Evolutionary conservation across 92 coral and sea anemone genomes (phyloP).

Genomic region (Phenganax stokvisi): DNA sequence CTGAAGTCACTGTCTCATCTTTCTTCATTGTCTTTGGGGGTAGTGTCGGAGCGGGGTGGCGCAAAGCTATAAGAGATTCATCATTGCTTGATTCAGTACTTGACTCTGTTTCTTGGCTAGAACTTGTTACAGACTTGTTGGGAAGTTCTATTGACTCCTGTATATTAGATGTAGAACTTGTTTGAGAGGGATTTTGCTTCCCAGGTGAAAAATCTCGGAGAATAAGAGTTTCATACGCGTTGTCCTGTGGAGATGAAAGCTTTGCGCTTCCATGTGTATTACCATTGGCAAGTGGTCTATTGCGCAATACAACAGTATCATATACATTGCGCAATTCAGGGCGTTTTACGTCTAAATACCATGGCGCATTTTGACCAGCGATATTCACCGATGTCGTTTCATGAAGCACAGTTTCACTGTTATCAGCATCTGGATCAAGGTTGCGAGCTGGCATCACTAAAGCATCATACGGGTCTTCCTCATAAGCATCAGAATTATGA

Average conservation of each 20-base stretch:
- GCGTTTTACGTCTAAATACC: background rate
- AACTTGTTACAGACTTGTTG: background rate
- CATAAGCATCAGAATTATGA: background rate
- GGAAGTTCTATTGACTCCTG: background rate
- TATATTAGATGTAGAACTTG: background rate
- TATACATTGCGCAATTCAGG: background rate
- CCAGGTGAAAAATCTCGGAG: background rate
- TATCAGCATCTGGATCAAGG: background rate
- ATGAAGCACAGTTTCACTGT: background rate
- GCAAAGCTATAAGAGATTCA: background rate
- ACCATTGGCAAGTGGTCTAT: background rate
- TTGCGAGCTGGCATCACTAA: background rate
- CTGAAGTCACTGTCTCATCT: background rate
- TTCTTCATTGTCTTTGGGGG: slow-evolving; percentile 1
- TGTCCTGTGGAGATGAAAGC: background rate
- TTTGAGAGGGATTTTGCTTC: background rate
- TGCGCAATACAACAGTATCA: background rate
- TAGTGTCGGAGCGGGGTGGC: background rate
- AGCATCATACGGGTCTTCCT: slow-evolving; percentile 4
- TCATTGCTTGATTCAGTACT: background rate
- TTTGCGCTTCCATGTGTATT: background rate
- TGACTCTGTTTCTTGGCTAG: background rate
- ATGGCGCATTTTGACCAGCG: background rate
- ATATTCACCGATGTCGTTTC: background rate
- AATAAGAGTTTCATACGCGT: background rate